Base-by-base conservation (phyloP, 1,140 invertebrate genomes). In the Solenopsis fugax region DNA sequence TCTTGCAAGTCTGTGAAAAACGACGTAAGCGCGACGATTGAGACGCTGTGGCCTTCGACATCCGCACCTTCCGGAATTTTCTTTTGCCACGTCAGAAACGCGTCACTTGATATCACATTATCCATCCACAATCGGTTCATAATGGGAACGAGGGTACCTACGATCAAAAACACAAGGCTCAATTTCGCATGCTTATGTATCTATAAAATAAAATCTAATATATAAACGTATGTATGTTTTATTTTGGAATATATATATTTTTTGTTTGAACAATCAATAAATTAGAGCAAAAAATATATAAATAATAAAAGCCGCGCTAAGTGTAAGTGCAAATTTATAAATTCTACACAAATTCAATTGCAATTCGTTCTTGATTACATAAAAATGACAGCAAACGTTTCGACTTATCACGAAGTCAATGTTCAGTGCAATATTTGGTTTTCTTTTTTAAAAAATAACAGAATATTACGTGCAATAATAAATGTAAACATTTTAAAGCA, bases 1-100 rank as follows among this genome's bases (percentile, higher is more conserved):
- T 97, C 96, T 88, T 94, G 93, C 24, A 97, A 91, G 91, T 95
- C 95, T 21, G 95, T 96, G 92, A 97, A 96, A 94, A 97, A 97
- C 56, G 96, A 95, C 37, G 95, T 96, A 7, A 97, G 93, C 41
- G 96, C 94, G 89, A 95, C 95, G 7, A 96, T 87, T n/a, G 96
- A 96, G 3, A 96, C 95, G 16, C 95, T 96, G 91, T 97, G 96
- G 50, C 96, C 96, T 69, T 96, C 95, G 21, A 94, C 96, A 0
- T 93, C 91, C 18, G 95, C 4, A 37, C 94, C 85, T 96, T 95
- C 10, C 13, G 80, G 58, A 29, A 0, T 9, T 12, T 78, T 95
- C 5, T 92, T 92, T 85, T 96, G 95, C 97, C 97, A 97, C 65
- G 96, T 93, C 54, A 96, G 92, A 89, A 97, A 97, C 69, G 96